Conservation (phyloP, 2,113 vertebrate species). For the Octodon degus region DNA sequence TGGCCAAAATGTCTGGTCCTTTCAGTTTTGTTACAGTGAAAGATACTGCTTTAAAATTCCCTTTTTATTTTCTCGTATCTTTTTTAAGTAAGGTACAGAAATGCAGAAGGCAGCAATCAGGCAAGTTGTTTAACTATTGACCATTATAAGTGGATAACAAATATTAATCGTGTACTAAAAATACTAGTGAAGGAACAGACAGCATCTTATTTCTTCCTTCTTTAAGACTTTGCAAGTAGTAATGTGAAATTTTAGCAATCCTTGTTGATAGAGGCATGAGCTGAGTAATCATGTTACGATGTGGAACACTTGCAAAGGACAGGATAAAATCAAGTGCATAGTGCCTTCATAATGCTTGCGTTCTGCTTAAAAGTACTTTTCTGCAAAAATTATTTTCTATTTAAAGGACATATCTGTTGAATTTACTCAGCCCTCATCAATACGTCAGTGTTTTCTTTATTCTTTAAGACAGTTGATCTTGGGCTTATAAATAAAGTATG, state of each 20-base stretch:
- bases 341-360: slow-evolving; percentile 5
- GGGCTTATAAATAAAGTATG: slow-evolving; percentile 47
- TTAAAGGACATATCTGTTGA: slow-evolving; percentile 15
- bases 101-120: slow-evolving; percentile 85
- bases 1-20: slow-evolving; percentile 67
- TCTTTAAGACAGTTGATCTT: slow-evolving; percentile 38
- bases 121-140: slow-evolving; percentile 84
- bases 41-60: slow-evolving; percentile 78
- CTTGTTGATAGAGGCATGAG: slow-evolving; percentile 77
- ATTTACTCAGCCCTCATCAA: background rate
- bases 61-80: slow-evolving; percentile 85
- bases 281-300: slow-evolving; percentile 64
- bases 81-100: slow-evolving; percentile 86
- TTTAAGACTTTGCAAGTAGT: slow-evolving; percentile 77
- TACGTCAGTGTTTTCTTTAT: slow-evolving; percentile 32
- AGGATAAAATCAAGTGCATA: slow-evolving; percentile 57
- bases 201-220: slow-evolving; percentile 58
- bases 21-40: slow-evolving; percentile 69
- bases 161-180: slow-evolving; percentile 86
- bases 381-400: slow-evolving; percentile 30
- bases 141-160: slow-evolving; percentile 80
- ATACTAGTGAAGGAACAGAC: slow-evolving; percentile 80
- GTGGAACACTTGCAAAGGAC: slow-evolving; percentile 60
- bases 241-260: slow-evolving; percentile 70
- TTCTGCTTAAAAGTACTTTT: slow-evolving; percentile 57